Percentiles rank a stretch among this genome's conserved stretches.
Conservation (phyloP, 2,888 invertebrate genomes). For the Morinoia aosen region DNA sequence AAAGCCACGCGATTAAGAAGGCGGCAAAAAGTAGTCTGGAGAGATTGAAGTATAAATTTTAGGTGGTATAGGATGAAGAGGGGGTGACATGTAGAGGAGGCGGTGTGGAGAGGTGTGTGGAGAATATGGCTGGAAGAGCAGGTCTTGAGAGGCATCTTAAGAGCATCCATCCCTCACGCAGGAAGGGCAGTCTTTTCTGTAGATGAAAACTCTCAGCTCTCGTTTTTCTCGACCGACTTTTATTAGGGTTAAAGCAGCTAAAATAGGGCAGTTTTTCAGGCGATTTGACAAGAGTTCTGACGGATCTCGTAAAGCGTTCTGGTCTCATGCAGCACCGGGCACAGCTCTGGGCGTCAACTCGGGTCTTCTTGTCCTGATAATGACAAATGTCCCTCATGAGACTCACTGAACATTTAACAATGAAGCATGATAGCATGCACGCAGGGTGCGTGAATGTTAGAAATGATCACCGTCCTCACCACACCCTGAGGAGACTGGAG, state of each 20-base stretch:
- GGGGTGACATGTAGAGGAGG: not conserved
- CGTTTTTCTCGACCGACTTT: constrained; percentile 51
- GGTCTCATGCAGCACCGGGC: not conserved
- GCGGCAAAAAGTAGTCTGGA: not conserved
- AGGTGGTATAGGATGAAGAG: too few species aligned
- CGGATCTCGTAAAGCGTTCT: not conserved
- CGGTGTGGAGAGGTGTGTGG: not conserved
- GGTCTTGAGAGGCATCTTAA: not conserved
- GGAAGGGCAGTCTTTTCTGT: constrained; percentile 40
- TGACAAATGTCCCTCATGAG: not conserved
- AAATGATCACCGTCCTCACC: not conserved
- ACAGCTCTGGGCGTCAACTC: not conserved
- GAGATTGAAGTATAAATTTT: not conserved
- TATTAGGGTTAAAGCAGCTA: constrained; percentile 48
- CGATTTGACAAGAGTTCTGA: constrained; percentile 22
- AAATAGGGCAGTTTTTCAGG: constrained; percentile 45
- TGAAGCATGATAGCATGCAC: not conserved
- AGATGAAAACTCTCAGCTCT: constrained; percentile 39
- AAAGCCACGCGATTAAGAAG: not conserved
- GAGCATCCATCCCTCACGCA: constrained; percentile 18
- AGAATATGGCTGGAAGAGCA: constrained; percentile 31
- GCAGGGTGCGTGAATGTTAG: not conserved
- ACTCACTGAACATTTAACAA: not conserved
- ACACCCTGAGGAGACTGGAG: not conserved
- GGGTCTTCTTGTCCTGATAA: not conserved